phyloP scores from a whole-genome alignment of 2,797 vertebrate genomes.

The Coluber constrictor region DNA sequence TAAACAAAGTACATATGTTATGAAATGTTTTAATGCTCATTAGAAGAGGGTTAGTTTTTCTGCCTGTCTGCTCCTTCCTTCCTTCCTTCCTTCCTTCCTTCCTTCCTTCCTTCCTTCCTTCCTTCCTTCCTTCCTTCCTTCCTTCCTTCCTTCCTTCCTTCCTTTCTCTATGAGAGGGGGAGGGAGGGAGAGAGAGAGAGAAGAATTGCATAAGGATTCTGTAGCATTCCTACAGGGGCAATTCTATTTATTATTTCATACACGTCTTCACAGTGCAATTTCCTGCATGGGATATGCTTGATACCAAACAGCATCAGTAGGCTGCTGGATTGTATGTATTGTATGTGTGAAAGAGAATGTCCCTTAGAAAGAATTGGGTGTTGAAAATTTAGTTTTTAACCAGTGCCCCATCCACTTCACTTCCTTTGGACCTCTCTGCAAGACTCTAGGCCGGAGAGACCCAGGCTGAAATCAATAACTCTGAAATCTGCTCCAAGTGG shows the following conservation, averaged over 20 bases:
- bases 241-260: neutral
- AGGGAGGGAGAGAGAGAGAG: neutral
- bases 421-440: neutral
- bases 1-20: neutral
- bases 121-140: too few relatives aligned
- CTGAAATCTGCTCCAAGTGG: neutral
- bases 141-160: rapidly evolving
- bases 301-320: neutral
- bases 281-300: neutral
- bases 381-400: neutral
- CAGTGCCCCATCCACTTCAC: neutral
- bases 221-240: neutral
- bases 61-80: neutral
- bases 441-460: neutral
- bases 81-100: too few relatives aligned
- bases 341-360: too few relatives aligned
- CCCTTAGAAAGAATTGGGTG: neutral
- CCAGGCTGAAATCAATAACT: neutral
- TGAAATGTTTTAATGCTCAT: neutral
- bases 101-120: too few relatives aligned
- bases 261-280: neutral
- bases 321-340: neutral
- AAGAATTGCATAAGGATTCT: neutral
- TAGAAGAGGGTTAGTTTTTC: neutral
- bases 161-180: neutral